These are phyloP conservation scores for Dromiciops gliroides DNA, from an alignment of 2,113 vertebrate species.

Conservation along the genomic window DNA sequence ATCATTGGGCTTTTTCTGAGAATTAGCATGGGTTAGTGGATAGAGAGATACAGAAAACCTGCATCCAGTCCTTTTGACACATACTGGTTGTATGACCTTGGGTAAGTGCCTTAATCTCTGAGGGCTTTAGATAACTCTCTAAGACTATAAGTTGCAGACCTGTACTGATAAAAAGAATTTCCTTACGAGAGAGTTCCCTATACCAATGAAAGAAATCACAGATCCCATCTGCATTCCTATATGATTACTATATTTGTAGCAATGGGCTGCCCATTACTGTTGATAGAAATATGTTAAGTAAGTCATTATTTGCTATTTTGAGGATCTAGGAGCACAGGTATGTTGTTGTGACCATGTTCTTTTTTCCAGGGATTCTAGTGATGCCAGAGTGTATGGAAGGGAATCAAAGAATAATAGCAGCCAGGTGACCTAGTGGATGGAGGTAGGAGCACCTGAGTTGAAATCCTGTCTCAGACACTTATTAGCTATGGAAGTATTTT, in stretches of 20 bases:
- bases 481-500: neutral
- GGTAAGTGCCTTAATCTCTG: neutral
- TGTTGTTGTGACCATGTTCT: neutral
- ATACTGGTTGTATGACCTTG: neutral
- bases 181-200: neutral
- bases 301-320: slow-evolving; percentile 13
- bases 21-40: neutral
- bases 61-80: neutral
- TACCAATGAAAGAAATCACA: neutral
- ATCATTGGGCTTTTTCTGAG: slow-evolving; percentile 10
- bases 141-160: neutral
- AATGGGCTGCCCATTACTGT: neutral
- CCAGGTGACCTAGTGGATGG: neutral
- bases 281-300: slow-evolving; percentile 17
- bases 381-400: neutral
- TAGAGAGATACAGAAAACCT: neutral
- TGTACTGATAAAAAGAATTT: neutral
- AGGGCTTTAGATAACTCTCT: neutral
- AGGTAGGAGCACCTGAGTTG: neutral
- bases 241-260: neutral
- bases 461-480: no score
- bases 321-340: neutral
- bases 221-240: neutral
- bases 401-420: neutral
- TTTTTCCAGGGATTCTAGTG: neutral